A percentile compares a stretch with the other conserved stretches of the same genome.
Evolutionary conservation across 2,113 vertebrate species (phyloP).

Genomic region (Rhinichthys klamathensis): DNA sequence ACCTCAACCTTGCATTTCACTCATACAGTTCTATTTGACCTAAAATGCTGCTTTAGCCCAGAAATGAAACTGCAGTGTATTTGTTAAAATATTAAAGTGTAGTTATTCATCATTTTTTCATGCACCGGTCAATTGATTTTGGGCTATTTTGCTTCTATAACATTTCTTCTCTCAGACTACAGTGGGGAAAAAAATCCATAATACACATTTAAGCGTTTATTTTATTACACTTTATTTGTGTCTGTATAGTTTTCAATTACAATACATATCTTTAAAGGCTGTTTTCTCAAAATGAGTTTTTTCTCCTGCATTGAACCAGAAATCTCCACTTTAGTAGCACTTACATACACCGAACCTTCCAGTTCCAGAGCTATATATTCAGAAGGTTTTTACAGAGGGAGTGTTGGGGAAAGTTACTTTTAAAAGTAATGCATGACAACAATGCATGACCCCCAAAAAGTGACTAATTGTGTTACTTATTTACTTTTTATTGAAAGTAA

Average conservation of each 20-base stretch:
- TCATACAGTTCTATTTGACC: not conserved
- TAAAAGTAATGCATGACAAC: too few relatives aligned
- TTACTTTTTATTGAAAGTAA: too few relatives aligned
- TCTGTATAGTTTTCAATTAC: not conserved
- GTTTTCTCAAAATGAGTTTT: not conserved
- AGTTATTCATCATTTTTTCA: not conserved
- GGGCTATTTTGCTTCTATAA: not conserved
- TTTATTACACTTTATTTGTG: not conserved
- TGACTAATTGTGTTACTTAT: too few relatives aligned
- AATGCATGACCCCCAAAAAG: too few relatives aligned
- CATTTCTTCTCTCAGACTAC: not conserved
- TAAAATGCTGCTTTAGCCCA: slow-evolving; percentile 1
- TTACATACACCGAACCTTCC: not conserved
- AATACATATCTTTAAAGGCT: not conserved
- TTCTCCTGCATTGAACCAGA: not conserved
- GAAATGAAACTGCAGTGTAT: not conserved
- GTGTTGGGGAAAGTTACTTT: too few relatives aligned
- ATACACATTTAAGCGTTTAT: not conserved
- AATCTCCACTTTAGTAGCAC: not conserved
- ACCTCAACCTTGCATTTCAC: slow-evolving; percentile 11
- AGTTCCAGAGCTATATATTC: not conserved
- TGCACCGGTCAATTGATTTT: not conserved
- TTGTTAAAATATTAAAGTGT: not conserved
- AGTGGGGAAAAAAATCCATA: not conserved
- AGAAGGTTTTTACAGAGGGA: not conserved